Conservation (phyloP, 2,888 invertebrate species). For the Macaria liturata region DNA sequence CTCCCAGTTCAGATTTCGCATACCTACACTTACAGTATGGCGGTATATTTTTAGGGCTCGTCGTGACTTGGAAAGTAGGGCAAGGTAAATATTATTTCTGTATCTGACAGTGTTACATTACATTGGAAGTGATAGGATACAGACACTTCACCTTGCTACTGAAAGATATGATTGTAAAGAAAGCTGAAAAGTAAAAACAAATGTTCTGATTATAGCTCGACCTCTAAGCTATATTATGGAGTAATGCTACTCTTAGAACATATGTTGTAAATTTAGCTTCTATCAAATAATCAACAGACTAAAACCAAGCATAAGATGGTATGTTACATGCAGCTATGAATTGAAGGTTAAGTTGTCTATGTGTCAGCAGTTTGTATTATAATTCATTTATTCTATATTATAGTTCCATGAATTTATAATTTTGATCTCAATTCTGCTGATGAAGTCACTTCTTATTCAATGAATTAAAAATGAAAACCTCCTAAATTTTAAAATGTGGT, state of each 20-base stretch:
- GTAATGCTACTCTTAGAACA: too few species aligned
- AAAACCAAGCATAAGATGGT: not conserved
- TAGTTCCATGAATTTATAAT: constrained; percentile 45
- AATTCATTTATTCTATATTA: constrained; percentile 8
- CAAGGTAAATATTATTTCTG: constrained; percentile 15
- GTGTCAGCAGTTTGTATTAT: constrained; percentile 8
- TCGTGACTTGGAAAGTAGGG: constrained; percentile 12
- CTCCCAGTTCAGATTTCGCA: too few species aligned
- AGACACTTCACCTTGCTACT: not conserved
- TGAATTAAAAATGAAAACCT: constrained; percentile 10
- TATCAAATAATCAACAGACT: too few species aligned
- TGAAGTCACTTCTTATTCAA: constrained; percentile 36
- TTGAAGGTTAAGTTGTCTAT: not conserved
- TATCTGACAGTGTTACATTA: not conserved
- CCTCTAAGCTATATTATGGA: too few species aligned
- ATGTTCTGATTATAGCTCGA: too few species aligned
- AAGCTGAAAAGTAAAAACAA: too few species aligned
- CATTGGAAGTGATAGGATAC: not conserved
- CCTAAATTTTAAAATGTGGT: constrained; percentile 11
- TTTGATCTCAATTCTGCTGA: constrained; percentile 70
- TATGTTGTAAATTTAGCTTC: too few species aligned
- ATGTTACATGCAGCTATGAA: not conserved
- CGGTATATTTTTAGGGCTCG: constrained; percentile 16
- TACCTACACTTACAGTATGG: not conserved
- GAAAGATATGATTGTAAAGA: not conserved